Percentiles rank a stretch among this genome's conserved stretches.
These are phyloP conservation scores for Bubo blakistoni DNA, from an alignment of 2,113 vertebrate genomes.

Conservation along the genomic window DNA sequence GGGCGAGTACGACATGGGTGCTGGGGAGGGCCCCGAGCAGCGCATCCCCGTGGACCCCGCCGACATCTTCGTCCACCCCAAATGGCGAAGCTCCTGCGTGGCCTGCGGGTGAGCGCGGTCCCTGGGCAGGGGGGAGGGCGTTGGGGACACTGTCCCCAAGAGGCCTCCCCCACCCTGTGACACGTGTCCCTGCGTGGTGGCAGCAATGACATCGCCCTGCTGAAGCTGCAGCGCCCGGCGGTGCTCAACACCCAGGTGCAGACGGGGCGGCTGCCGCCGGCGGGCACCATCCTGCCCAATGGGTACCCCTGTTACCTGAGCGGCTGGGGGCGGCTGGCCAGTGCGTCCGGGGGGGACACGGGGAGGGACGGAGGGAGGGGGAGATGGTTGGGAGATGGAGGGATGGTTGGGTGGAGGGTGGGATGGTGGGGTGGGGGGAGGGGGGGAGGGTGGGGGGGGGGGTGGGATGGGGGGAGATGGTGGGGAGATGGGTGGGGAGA, in stretches of 20 bases:
- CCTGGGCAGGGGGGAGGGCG: background rate
- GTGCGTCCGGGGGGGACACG: background rate
- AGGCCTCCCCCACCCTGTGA: background rate
- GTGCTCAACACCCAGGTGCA: background rate
- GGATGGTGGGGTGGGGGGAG: too few relatives aligned
- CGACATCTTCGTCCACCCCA: conserved; percentile 23
- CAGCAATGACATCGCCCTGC: conserved; percentile 38
- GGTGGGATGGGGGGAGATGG: too few relatives aligned
- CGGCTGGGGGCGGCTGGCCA: conserved; percentile 5
- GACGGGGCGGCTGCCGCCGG: background rate
- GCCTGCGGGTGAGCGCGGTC: conserved; percentile 8
- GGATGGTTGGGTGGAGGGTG: background rate
- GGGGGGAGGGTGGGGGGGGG: too few relatives aligned
- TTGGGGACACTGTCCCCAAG: background rate
- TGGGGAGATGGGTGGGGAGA: too few relatives aligned
- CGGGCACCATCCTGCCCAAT: background rate
- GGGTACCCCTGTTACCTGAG: conserved; percentile 31
- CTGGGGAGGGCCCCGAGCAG: background rate
- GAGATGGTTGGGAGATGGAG: background rate
- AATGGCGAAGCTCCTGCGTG: background rate
- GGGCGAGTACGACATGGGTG: background rate
- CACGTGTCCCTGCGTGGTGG: rapidly evolving
- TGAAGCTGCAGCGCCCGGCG: conserved; percentile 1
- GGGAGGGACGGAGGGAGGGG: too few relatives aligned
- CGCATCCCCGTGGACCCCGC: background rate